A percentile compares a stretch with the other conserved stretches of the same genome.
Evolutionary conservation across 1,140 invertebrate genomes (phyloP).

Genomic region (Calephelis virginiensis): DNA sequence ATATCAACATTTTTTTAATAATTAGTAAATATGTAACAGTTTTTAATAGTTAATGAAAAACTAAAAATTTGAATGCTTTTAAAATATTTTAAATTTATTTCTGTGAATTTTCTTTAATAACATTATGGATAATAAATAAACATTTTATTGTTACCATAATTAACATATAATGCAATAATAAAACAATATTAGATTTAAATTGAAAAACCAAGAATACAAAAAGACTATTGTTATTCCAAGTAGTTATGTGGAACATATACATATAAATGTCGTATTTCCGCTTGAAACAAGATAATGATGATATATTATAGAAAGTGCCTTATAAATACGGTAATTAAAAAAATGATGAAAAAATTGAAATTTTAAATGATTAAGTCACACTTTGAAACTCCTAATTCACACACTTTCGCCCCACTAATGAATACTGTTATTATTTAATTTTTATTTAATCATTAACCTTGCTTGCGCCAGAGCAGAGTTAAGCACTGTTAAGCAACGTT

Average conservation of each 20-base stretch:
- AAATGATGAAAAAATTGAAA: constrained; percentile 12
- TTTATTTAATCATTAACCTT: not conserved
- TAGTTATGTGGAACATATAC: constrained; percentile 6
- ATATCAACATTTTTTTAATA: too few relatives aligned
- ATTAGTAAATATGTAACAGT: too few relatives aligned
- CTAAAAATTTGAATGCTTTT: too few relatives aligned
- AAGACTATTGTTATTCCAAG: constrained; percentile 5
- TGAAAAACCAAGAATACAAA: not conserved
- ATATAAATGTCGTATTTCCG: constrained; percentile 6
- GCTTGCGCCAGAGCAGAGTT: not conserved
- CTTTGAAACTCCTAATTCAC: constrained; percentile 11
- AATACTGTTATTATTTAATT: constrained; percentile 9
- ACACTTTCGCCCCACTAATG: constrained; percentile 10
- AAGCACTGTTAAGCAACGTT: not conserved
- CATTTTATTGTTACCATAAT: not conserved
- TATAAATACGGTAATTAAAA: constrained; percentile 12
- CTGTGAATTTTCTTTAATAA: not conserved
- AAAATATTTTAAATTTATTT: too few relatives aligned
- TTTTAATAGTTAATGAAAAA: too few relatives aligned
- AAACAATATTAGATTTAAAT: constrained; percentile 1
- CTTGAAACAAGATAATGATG: constrained; percentile 8
- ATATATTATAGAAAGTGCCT: constrained; percentile 14
- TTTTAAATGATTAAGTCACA: constrained; percentile 16
- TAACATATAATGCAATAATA: constrained; percentile 3
- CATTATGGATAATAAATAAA: not conserved